Conservation (phyloP, 2,888 invertebrate species). For the Habrosyne pyritoides region DNA sequence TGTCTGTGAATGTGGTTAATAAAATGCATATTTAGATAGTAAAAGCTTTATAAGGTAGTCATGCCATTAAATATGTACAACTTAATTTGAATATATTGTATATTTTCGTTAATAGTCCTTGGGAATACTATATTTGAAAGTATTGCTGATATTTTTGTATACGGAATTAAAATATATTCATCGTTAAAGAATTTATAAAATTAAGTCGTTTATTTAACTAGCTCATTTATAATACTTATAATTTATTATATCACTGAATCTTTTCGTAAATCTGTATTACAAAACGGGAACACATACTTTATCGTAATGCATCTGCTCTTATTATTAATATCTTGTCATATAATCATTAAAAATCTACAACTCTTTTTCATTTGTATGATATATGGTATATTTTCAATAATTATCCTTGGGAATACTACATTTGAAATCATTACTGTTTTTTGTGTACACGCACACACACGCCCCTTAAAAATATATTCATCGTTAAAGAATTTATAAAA, state of each 20-base stretch:
- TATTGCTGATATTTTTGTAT: too few species aligned
- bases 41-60: background rate
- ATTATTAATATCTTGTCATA: too few species aligned
- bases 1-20: constrained; percentile 83
- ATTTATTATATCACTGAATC: too few species aligned
- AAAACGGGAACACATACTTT: background rate
- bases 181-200: too few species aligned
- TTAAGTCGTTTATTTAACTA: too few species aligned
- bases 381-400: background rate
- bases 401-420: background rate
- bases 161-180: too few species aligned
- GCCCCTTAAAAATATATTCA: too few species aligned
- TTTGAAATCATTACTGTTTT: too few species aligned
- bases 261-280: background rate
- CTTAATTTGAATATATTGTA: background rate
- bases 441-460: too few species aligned
- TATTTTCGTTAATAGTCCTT: background rate
- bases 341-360: constrained; percentile 11
- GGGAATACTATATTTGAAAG: too few species aligned
- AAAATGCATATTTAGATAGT: constrained; percentile 11
- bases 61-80: constrained; percentile 10
- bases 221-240: too few species aligned
- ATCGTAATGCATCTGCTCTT: background rate
- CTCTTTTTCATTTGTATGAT: background rate
- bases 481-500: too few species aligned